Evolutionary conservation across 2,797 vertebrate species (phyloP).

Genomic region (Mico argentatus): DNA sequence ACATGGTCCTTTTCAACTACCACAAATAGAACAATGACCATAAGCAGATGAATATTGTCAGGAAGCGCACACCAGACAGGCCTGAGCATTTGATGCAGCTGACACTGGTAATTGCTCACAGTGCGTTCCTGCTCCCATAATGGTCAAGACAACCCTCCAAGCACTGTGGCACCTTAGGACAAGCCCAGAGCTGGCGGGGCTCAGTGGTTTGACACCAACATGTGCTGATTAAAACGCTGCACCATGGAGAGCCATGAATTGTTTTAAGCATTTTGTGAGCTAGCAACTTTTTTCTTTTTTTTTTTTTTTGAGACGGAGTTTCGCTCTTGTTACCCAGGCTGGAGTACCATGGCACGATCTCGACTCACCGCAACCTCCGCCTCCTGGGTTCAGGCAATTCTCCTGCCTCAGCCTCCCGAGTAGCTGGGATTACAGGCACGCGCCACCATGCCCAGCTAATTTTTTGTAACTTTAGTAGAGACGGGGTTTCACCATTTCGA

Average conservation of each 20-base stretch:
- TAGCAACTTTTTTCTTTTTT: not conserved
- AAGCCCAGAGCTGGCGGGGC: constrained; percentile 67
- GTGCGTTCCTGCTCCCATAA: constrained; percentile 77
- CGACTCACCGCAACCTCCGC: no score
- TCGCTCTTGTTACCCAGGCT: no score
- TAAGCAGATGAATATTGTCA: constrained; percentile 71
- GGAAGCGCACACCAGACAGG: constrained; percentile 69
- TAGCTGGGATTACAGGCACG: no score
- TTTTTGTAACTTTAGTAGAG: no score
- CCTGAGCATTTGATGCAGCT: constrained; percentile 78
- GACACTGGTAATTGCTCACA: constrained; percentile 77
- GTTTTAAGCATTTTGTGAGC: constrained; percentile 59
- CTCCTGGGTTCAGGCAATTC: no score
- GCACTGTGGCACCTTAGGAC: constrained; percentile 65
- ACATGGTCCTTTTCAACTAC: constrained; percentile 76
- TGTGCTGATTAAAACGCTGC: constrained; percentile 68
- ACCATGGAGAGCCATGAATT: not conserved
- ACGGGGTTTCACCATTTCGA: no score
- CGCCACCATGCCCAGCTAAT: no score
- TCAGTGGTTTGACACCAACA: constrained; percentile 77
- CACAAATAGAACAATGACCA: constrained; percentile 78
- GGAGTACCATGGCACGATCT: no score
- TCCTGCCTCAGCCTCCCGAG: no score
- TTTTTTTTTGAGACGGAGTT: no score
- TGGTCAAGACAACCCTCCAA: constrained; percentile 72